Evolutionary conservation across 2,113 vertebrate species (phyloP), one percentile per base, ranked within the genome.

Genomic region (Phoxinus phoxinus): DNA sequence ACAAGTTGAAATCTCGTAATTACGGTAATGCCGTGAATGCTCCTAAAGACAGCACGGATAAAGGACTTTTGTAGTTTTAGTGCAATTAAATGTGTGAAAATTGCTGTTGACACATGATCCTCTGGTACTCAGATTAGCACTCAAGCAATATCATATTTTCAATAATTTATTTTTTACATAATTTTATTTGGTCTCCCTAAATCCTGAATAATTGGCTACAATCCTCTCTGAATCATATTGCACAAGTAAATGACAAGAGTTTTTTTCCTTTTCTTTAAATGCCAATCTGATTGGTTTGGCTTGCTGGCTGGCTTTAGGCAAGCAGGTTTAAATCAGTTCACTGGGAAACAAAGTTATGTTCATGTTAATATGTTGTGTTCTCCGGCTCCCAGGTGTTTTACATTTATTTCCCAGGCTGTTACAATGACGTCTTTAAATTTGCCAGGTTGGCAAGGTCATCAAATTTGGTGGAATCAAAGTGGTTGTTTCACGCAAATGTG

Each of bases 331-430:
- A 27, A 46, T 73, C 10, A 27, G 71, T 73, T 6, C n/a, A 25
- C 41, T 44, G 5, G 23, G 71, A 46, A 46, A 25, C 6, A 73
- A 73, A 73, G 37, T 46, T 37, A 7, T 73, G 37, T 73, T 73
- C 46, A 73, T 73, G 23, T 41, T 25, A 73, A 73, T 44, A 46
- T 73, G 71, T 25, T 46, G 41, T n/a, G 10, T n/a, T 72, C 69
- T 10, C 69, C 11, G 23, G 11, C 37, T 44, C 37, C 69, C 37
- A 73, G 69, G 69, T 73, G 37, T 6, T 73, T 44, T 44, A n/a
- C 69, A 73, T 72, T 72, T 44, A 44, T 73, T 41, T 71, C 67
- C 32, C 67, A 69, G 67, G 4, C 69, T 72, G 35, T 72, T 72
- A 41, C 19, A 72, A n/a, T 21, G 35, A 72, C 35, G 10, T 0